These are phyloP conservation scores for Oreochromis aureus DNA, from an alignment of 2,113 vertebrate genomes.

Conservation along the genomic window DNA sequence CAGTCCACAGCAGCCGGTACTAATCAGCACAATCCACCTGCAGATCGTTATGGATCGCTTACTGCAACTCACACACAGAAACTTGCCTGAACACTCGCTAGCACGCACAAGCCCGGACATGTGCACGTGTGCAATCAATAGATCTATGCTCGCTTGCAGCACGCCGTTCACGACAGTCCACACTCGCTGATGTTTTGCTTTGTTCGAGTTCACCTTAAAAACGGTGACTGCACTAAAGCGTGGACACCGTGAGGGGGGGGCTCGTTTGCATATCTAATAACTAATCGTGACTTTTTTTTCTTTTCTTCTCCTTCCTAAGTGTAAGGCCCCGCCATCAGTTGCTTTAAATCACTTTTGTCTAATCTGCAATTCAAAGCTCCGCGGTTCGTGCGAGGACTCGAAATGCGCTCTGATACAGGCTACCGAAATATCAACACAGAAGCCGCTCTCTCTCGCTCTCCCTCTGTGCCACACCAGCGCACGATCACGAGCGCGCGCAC, in stretches of 20 bases:
- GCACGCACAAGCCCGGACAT: background rate
- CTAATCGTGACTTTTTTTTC: background rate
- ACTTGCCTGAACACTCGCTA: background rate
- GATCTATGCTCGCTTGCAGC: background rate
- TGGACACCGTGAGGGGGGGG: background rate
- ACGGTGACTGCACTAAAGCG: background rate
- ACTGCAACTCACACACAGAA: slow-evolving; percentile 49
- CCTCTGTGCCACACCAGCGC: background rate
- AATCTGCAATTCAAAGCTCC: background rate
- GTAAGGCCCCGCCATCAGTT: background rate
- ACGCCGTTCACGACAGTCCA: background rate
- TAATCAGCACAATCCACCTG: slow-evolving; percentile 76
- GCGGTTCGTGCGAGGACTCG: background rate
- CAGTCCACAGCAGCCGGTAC: slow-evolving; percentile 71
- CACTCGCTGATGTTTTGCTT: background rate
- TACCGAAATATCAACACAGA: background rate
- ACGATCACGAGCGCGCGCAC: background rate
- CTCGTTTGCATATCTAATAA: background rate
- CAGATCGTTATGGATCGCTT: slow-evolving; percentile 77
- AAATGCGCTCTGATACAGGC: background rate
- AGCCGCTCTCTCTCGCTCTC: background rate
- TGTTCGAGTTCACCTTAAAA: background rate
- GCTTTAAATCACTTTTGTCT: background rate
- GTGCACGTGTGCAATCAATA: slow-evolving; percentile 11
- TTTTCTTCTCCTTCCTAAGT: background rate